phyloP scores from a whole-genome alignment of 2,797 vertebrate genomes.

The Bradypus variegatus region DNA sequence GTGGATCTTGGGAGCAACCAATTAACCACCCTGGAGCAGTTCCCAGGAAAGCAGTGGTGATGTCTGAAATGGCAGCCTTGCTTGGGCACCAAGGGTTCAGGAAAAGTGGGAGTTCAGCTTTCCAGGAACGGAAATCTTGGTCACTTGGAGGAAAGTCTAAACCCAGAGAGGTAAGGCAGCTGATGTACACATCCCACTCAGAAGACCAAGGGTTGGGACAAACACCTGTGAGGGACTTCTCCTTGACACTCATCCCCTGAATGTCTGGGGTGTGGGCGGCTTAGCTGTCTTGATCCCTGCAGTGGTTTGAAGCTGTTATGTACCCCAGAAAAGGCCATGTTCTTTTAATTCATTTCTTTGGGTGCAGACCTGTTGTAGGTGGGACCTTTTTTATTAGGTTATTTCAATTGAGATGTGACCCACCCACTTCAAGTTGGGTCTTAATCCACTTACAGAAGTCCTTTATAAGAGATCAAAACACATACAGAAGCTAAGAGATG shows the following conservation, averaged over 20 bases:
- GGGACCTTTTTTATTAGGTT: too few species aligned
- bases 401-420: too few species aligned
- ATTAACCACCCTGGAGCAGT: neutral
- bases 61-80: too few species aligned
- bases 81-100: neutral
- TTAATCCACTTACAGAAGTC: too few species aligned
- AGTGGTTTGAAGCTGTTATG: too few species aligned
- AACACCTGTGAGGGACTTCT: neutral
- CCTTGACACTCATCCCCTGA: neutral
- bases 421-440: too few species aligned
- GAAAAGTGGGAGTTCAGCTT: neutral
- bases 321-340: too few species aligned
- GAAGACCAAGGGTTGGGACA: neutral
- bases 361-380: too few species aligned
- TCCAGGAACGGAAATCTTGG: conserved; percentile 32
- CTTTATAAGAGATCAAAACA: too few species aligned
- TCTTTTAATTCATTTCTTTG: too few species aligned
- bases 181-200: accelerated
- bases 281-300: too few species aligned
- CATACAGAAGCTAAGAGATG: too few species aligned
- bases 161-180: neutral
- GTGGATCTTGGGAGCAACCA: neutral
- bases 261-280: accelerated
- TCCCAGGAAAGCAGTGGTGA: neutral
- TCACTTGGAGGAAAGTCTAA: neutral